phyloP scores from a whole-genome alignment of 37 sponge, comb jelly and placozoan species.

The Lycopodina hypogea region DNA sequence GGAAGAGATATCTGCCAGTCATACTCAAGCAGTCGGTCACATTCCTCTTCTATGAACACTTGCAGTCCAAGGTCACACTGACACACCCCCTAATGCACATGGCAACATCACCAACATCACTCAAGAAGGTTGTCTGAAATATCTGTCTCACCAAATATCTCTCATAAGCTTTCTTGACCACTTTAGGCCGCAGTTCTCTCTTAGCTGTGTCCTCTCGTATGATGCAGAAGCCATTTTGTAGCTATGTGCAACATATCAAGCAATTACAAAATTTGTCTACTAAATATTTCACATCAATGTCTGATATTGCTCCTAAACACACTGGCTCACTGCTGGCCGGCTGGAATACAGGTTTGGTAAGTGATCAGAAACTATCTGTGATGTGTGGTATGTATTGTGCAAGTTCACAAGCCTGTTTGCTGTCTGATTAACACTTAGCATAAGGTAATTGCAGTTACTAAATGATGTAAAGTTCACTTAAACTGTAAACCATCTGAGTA shows the following conservation, averaged over 20 bases:
- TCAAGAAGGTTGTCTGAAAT: neutral
- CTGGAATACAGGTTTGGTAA: too few species aligned
- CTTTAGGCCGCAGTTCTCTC: neutral
- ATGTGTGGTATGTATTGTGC: too few species aligned
- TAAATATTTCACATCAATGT: too few species aligned
- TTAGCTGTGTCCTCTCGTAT: neutral
- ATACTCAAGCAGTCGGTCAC: neutral
- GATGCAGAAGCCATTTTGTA: neutral
- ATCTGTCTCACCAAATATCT: slow-evolving; percentile 1
- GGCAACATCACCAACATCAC: neutral
- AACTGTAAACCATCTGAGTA: too few species aligned
- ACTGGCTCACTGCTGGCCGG: too few species aligned
- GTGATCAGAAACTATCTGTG: too few species aligned
- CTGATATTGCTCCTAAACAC: too few species aligned
- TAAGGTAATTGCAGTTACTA: too few species aligned
- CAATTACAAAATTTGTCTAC: neutral
- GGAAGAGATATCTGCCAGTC: neutral
- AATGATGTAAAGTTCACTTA: too few species aligned
- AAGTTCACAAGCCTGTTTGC: too few species aligned
- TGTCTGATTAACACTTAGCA: too few species aligned
- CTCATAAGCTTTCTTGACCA: slow-evolving; percentile 1
- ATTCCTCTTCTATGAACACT: slow-evolving; percentile 6
- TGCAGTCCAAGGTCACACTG: neutral
- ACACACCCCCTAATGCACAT: neutral
- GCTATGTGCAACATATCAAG: neutral